phyloP scores from a whole-genome alignment of 2,888 invertebrate genomes.

The Limulus polyphemus region DNA sequence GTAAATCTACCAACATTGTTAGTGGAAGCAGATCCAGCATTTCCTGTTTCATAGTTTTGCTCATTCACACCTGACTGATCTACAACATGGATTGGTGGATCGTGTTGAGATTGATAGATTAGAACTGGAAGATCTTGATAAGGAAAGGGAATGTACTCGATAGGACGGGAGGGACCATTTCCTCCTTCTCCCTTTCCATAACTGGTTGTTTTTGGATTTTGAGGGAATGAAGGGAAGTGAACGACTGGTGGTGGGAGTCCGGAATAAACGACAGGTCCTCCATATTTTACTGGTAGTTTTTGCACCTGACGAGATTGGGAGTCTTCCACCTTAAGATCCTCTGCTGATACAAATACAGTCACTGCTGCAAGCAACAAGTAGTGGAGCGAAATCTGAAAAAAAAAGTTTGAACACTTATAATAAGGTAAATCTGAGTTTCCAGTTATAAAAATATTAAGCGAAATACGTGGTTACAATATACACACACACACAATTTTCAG shows the following conservation, averaged over 20 bases:
- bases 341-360: no score
- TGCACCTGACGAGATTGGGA: neutral
- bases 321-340: no score
- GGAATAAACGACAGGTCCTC: conserved; percentile 32
- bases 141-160: conserved; percentile 36
- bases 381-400: no score
- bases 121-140: conserved; percentile 36
- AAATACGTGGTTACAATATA: no score
- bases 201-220: conserved; percentile 6
- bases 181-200: neutral
- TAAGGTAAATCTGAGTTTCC: no score
- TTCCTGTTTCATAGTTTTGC: conserved; percentile 7
- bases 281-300: conserved; percentile 28
- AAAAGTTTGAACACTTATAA: no score
- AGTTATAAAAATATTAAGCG: no score
- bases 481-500: no score
- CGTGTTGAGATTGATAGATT: conserved; percentile 33
- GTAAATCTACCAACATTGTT: no score
- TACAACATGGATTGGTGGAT: conserved; percentile 36
- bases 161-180: conserved; percentile 14
- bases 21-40: no score
- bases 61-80: conserved; percentile 24
- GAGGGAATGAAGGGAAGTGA: conserved; percentile 28
- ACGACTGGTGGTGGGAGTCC: conserved; percentile 32
- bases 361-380: no score